A percentile compares a stretch with the other conserved stretches of the same genome.
Evolutionary conservation across 2,888 invertebrate species (phyloP).

Genomic region (Watsonalla cultraria): DNA sequence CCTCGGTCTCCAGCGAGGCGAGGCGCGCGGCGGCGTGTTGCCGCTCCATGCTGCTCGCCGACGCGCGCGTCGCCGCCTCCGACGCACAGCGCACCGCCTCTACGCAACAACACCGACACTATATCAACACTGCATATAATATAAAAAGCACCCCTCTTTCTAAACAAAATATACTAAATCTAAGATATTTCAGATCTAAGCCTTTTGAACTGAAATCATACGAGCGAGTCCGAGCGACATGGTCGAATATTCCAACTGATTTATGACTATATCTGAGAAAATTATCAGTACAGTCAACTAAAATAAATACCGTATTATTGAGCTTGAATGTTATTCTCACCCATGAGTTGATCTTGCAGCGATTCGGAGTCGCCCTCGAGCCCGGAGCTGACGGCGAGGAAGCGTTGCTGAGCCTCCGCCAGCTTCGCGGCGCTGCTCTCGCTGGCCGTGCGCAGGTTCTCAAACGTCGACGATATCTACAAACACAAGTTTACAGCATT

Average conservation of each 20-base stretch:
- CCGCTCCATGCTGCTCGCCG: conserved; percentile 87
- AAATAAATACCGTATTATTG: neutral
- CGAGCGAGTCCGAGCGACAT: too few relatives aligned
- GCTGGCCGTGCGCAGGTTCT: conserved; percentile 83
- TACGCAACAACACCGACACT: conserved; percentile 30
- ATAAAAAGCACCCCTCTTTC: too few relatives aligned
- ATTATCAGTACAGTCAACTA: neutral
- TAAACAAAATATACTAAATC: too few relatives aligned
- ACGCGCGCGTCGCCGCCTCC: conserved; percentile 87
- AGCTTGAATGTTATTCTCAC: conserved; percentile 50
- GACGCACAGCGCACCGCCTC: conserved; percentile 87
- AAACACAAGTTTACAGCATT: too few relatives aligned
- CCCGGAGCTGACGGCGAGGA: conserved; percentile 91
- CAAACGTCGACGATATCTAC: conserved; percentile 81
- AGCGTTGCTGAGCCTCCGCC: conserved; percentile 85
- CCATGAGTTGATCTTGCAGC: conserved; percentile 92
- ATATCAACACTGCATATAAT: too few relatives aligned
- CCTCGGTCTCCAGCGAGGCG: conserved; percentile 81
- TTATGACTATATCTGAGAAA: neutral
- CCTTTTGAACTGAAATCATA: too few relatives aligned
- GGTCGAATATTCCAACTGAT: too few relatives aligned
- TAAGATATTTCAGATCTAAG: too few relatives aligned
- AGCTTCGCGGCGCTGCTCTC: conserved; percentile 82
- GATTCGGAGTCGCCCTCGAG: conserved; percentile 89
- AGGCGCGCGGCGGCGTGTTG: conserved; percentile 81